Conservation (phyloP, 2,888 invertebrate species). For the Lasius platythorax region DNA sequence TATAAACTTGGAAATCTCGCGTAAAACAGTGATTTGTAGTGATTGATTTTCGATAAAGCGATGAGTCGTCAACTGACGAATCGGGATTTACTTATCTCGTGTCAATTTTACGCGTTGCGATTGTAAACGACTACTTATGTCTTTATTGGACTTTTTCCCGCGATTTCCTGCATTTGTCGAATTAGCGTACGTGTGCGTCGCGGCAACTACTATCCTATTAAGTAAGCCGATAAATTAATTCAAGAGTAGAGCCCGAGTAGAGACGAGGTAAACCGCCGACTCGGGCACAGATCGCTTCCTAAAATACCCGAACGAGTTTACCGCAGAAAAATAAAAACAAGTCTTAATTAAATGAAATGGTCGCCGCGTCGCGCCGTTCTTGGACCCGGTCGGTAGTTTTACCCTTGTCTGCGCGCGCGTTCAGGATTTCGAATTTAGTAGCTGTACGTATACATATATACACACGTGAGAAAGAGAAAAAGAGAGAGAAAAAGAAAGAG, state of each 20-base stretch:
- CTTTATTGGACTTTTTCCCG: not conserved
- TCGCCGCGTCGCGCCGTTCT: constrained; percentile 58
- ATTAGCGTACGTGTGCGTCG: constrained; percentile 32
- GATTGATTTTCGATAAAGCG: not conserved
- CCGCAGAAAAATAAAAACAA: constrained; percentile 79
- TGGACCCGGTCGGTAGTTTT: constrained; percentile 66
- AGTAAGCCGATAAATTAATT: constrained; percentile 77
- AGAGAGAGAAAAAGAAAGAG: not conserved
- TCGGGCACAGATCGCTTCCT: constrained; percentile 70
- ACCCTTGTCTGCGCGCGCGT: constrained; percentile 15
- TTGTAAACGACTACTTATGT: not conserved
- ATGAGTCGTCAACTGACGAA: not conserved
- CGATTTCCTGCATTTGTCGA: constrained; percentile 55
- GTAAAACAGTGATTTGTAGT: not conserved
- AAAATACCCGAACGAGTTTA: constrained; percentile 82
- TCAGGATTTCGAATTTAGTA: constrained; percentile 73
- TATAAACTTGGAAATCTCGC: not conserved
- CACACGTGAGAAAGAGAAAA: not conserved
- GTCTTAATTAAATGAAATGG: constrained; percentile 82
- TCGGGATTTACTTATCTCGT: not conserved
- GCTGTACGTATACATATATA: constrained; percentile 38
- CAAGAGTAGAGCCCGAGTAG: constrained; percentile 43
- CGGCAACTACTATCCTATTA: constrained; percentile 57
- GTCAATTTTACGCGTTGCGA: constrained; percentile 30
- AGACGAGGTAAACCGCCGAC: constrained; percentile 60